A percentile compares a stretch with the other conserved stretches of the same genome.
These are phyloP conservation scores for Notodonta dromedarius DNA, from an alignment of 2,888 invertebrate species.

Conservation along the genomic window DNA sequence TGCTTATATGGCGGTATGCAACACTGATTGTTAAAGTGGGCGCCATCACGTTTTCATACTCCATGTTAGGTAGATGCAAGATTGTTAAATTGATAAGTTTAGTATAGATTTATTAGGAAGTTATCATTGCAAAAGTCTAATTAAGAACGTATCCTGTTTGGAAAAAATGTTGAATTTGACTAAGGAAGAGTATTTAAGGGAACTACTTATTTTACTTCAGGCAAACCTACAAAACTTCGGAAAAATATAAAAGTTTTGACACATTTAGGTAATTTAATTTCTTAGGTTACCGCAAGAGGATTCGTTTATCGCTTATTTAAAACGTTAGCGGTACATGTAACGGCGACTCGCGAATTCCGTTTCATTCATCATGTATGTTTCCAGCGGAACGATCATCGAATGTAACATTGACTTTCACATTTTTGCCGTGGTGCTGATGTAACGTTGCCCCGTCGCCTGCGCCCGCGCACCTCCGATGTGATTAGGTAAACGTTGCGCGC, in stretches of 20 bases:
- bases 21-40: background rate
- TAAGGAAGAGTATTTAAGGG: no score
- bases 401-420: conserved; percentile 83
- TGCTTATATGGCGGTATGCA: background rate
- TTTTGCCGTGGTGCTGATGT: conserved; percentile 64
- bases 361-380: conserved; percentile 39
- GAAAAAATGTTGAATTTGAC: no score
- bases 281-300: background rate
- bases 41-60: no score
- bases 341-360: conserved; percentile 31
- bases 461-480: conserved; percentile 51
- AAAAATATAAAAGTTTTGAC: no score
- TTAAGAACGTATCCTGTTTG: no score
- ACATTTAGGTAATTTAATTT: no score
- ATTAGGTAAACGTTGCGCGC: conserved; percentile 81
- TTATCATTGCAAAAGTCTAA: no score
- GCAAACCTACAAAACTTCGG: no score
- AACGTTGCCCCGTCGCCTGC: conserved; percentile 48
- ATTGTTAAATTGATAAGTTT: no score
- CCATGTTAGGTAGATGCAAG: no score
- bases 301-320: conserved; percentile 9
- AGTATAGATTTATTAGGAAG: no score
- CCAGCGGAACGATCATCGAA: conserved; percentile 55
- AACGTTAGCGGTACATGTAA: conserved; percentile 33
- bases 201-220: no score